Conservation (phyloP, 2,113 vertebrate species). For the Amblyornis subalaris region DNA sequence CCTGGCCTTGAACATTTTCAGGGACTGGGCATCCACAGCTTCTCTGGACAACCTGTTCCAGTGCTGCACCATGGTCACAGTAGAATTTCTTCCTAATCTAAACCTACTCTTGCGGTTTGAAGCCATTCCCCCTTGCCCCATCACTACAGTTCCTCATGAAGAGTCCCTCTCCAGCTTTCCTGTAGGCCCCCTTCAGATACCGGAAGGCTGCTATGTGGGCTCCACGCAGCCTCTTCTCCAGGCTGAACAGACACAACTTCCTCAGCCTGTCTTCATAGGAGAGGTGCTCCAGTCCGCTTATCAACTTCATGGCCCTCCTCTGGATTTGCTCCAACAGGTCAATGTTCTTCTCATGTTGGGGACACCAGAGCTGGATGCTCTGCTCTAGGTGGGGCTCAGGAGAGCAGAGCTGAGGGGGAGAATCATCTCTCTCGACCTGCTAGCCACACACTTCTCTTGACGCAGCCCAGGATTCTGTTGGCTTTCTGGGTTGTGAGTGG, state of each 20-base stretch:
- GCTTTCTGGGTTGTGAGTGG: background rate
- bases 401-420: background rate
- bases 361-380: background rate
- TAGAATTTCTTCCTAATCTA: background rate
- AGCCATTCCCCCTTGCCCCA: background rate
- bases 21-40: background rate
- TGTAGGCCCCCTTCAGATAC: background rate
- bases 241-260: background rate
- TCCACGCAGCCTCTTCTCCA: fast-evolving
- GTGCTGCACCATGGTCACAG: background rate
- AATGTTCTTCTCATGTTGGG: no score
- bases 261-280: background rate
- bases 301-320: background rate
- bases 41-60: background rate
- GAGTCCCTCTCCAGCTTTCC: background rate
- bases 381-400: background rate
- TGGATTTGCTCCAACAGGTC: background rate
- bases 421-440: background rate
- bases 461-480: fast-evolving
- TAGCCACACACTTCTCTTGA: background rate
- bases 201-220: background rate
- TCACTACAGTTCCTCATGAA: background rate
- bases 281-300: background rate
- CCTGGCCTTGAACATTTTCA: background rate
- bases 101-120: background rate